Conservation (phyloP, 2,797 vertebrate genomes). For the Peromyscus melanophrys region DNA sequence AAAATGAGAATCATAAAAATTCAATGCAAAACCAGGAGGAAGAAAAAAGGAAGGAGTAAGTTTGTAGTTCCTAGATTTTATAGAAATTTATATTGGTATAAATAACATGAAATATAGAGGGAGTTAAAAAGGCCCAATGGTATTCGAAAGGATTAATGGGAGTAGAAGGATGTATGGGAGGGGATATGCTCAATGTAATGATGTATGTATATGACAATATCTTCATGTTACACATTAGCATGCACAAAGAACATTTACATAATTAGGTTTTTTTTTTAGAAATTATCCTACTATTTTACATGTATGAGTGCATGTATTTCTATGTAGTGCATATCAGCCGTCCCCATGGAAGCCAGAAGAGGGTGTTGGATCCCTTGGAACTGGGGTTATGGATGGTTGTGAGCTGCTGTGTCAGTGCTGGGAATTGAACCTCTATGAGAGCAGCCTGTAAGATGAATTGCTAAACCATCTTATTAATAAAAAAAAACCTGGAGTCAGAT, state of each 20-base stretch:
- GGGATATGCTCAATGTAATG: not conserved
- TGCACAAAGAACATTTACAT: not conserved
- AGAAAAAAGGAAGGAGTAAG: too few relatives aligned
- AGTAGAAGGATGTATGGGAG: not conserved
- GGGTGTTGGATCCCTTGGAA: not conserved
- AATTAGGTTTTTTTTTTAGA: not conserved
- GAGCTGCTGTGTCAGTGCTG: not conserved
- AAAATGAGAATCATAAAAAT: not conserved
- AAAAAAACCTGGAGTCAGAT: too few relatives aligned
- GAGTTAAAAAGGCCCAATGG: not conserved
- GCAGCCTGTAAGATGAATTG: not conserved
- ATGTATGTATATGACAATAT: not conserved
- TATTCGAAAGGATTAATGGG: too few relatives aligned
- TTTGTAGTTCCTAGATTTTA: not conserved
- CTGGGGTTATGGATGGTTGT: not conserved
- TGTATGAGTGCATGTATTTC: not conserved
- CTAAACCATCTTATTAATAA: too few relatives aligned
- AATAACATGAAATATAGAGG: too few relatives aligned
- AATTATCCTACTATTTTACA: not conserved
- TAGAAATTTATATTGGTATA: too few relatives aligned
- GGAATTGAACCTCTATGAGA: not conserved
- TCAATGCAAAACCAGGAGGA: not conserved
- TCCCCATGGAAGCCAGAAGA: not conserved
- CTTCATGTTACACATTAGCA: not conserved
- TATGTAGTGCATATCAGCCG: not conserved